Base-by-base conservation (phyloP, 1,140 invertebrate genomes). In the Hesperophylax magnus region DNA sequence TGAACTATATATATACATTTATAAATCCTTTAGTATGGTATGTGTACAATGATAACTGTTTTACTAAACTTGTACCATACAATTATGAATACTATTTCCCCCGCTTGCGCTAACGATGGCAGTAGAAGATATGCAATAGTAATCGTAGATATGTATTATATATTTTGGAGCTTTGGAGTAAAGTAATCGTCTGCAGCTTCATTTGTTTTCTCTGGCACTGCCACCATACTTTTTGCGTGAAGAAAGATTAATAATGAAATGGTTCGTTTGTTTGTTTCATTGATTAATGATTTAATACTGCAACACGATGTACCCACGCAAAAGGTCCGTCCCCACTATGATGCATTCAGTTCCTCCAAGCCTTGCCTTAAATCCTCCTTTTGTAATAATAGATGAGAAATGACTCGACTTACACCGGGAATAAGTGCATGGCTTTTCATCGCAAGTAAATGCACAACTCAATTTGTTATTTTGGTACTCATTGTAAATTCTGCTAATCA, bases 141-240 rank as follows among this genome's bases (percentile, higher is more conserved):
- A 52, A 14, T 22, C 34, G 17, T 67, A 39, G 63, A 75, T 74
- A 27, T 74, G 52, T 22, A 56, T 75, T 75, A 27, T 75, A 27
- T 75, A 15, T 58, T 75, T 75, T 74, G 34, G 39, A 47, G 52
- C 54, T 56, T 75, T 75, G 22, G 71, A 56, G 71, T 58, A 75
- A 75, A 75, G 71, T 75, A 56, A 52, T 84, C 85, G 85, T 86
- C 85, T 84, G 85, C 77, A 88, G 89, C 89, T 90, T 90, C 88
- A 89, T 89, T 88, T 89, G 88, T 90, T 90, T 84, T 76, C 90
- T 90, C 88, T 90, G 88, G 88, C 88, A 90, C 89, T 86, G 88
- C 89, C 88, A 86, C 86, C 85, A 86, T 86, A 86, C 86, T 85
- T 86, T 86, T 86, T 86, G 85, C 85, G 81, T 81, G 69, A 77